phyloP scores from a whole-genome alignment of 1,140 invertebrate genomes.

The Wiebesia pumilae region DNA sequence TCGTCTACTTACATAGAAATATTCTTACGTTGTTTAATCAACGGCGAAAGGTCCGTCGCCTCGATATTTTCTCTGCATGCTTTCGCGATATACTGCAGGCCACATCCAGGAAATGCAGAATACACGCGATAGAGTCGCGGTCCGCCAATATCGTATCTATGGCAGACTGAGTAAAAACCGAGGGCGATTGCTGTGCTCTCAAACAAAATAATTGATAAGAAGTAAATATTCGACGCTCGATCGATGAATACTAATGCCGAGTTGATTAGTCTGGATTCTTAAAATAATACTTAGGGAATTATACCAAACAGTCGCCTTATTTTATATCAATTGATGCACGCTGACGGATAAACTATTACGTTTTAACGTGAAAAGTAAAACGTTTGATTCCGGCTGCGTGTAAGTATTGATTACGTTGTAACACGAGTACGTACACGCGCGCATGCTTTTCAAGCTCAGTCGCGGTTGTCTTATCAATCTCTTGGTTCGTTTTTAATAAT shows the following conservation, averaged over 20 bases:
- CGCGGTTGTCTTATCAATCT: neutral
- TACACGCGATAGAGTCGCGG: constrained; percentile 43
- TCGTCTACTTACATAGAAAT: neutral
- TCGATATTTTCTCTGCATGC: neutral
- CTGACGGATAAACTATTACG: neutral
- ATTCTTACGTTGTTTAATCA: too few relatives aligned
- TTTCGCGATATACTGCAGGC: constrained; percentile 35
- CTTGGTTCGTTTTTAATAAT: too few relatives aligned
- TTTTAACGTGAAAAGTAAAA: neutral
- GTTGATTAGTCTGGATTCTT: too few relatives aligned
- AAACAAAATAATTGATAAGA: neutral
- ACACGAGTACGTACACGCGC: constrained; percentile 15
- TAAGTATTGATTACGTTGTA: constrained; percentile 26
- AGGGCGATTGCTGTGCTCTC: neutral
- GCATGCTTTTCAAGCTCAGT: constrained; percentile 48
- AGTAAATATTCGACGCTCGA: neutral
- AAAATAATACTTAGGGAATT: too few relatives aligned
- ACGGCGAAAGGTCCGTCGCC: neutral
- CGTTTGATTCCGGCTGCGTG: neutral
- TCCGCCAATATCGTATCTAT: neutral
- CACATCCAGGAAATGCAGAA: constrained; percentile 61
- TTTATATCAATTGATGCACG: too few relatives aligned
- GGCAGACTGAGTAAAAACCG: neutral
- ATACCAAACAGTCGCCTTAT: too few relatives aligned
- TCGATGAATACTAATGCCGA: too few relatives aligned